Conservation (phyloP, 1,140 invertebrate genomes). For the Dendrolimus punctatus region DNA sequence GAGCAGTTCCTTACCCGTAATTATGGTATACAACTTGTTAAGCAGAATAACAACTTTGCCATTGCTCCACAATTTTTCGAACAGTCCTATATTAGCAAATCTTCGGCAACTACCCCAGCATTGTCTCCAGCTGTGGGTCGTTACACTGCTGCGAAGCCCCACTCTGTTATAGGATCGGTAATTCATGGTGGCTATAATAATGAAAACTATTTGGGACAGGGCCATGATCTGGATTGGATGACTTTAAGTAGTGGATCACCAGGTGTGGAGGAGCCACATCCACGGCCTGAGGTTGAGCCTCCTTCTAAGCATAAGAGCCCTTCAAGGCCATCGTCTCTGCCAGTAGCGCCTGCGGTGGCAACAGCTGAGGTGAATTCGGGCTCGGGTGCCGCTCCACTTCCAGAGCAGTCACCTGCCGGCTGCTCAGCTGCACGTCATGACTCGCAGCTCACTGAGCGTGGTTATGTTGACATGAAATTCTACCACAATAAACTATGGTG, state of each 20-base stretch:
- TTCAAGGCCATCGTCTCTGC: constrained; percentile 28
- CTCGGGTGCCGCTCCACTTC: constrained; percentile 4
- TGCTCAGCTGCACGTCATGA: constrained; percentile 24
- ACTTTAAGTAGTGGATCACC: not conserved
- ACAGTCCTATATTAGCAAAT: not conserved
- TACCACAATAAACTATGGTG: constrained; percentile 77
- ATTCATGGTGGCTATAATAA: too few relatives aligned
- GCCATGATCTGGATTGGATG: too few relatives aligned
- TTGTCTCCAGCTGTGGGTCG: not conserved
- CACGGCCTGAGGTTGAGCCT: constrained; percentile 1
- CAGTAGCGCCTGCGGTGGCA: constrained; percentile 17
- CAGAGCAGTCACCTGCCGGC: constrained; percentile 22
- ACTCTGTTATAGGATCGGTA: too few relatives aligned
- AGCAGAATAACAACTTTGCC: constrained; percentile 49
- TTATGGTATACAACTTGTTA: constrained; percentile 72
- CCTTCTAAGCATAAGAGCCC: constrained; percentile 2
- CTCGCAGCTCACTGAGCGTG: constrained; percentile 70
- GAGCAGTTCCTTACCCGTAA: constrained; percentile 88
- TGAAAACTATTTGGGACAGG: too few relatives aligned
- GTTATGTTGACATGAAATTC: constrained; percentile 77
- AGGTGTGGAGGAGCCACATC: not conserved
- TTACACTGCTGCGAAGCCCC: not conserved
- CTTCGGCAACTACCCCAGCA: constrained; percentile 10
- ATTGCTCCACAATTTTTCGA: constrained; percentile 33
- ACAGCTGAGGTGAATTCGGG: not conserved